These are phyloP conservation scores for Ophiodon elongatus DNA, from an alignment of 2,113 vertebrate species.

Conservation along the genomic window DNA sequence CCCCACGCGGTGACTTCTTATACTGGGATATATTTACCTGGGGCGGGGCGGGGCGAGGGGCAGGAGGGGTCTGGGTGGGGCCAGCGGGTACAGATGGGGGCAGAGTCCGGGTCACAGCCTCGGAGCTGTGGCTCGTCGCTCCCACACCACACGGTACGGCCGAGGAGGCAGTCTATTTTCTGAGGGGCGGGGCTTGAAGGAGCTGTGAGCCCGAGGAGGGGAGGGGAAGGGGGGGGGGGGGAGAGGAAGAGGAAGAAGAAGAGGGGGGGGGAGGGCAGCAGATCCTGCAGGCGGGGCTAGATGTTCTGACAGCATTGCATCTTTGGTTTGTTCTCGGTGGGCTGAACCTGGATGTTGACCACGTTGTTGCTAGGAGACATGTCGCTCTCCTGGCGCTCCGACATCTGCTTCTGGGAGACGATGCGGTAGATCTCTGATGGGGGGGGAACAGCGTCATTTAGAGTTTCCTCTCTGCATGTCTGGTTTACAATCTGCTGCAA, in stretches of 20 bases:
- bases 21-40: conserved; percentile 59
- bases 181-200: conserved; percentile 6
- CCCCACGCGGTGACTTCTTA: conserved; percentile 61
- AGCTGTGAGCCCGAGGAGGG: conserved; percentile 43
- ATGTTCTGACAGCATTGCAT: conserved; percentile 99
- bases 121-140: too few relatives aligned
- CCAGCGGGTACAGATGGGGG: conserved; percentile 56
- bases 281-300: conserved; percentile 73
- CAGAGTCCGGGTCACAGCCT: conserved; percentile 62
- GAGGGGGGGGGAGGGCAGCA: not conserved
- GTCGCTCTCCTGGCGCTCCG: conserved; percentile 96
- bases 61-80: not conserved
- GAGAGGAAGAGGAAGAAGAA: not conserved
- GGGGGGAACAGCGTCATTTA: not conserved
- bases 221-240: not conserved
- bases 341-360: conserved; percentile 98
- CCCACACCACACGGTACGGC: conserved; percentile 53
- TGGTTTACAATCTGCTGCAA: too few relatives aligned
- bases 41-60: not conserved
- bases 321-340: conserved; percentile 99
- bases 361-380: conserved; percentile 99
- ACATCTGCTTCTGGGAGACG: conserved; percentile 99
- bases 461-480: too few relatives aligned
- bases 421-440: conserved; percentile 97
- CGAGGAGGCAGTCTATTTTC: conserved; percentile 73